Base-by-base conservation (phyloP, 1,140 invertebrate genomes). In the Sitodiplosis mosellana region DNA sequence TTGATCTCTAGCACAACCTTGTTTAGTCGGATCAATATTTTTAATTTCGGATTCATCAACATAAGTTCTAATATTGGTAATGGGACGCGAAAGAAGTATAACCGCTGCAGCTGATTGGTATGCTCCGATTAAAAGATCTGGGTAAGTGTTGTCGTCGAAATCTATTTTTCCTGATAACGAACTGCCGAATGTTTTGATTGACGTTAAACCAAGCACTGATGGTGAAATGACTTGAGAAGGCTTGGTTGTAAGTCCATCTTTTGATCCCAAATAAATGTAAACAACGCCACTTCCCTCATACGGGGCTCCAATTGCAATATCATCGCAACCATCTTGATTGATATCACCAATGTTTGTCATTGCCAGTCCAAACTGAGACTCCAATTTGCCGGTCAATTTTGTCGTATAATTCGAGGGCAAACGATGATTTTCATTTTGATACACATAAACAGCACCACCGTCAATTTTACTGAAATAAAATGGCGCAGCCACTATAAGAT, bases 381-480 rank as follows among this genome's bases (percentile, higher is more conserved):
- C 82, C 38, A 69, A 59, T 45, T 77, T 74, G 2, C 84, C 83
- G 10, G 75, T 77, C 6, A 87, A 55, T 59, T 73, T 76, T n/a
- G 75, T 53, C 15, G 71, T 75, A 7, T 81, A 64, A 53, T 71
- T 69, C 37, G 69, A 51, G 33, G 71, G 68, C 45, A 69, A 51
- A 47, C 67, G 65, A 49, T 72, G 66, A 40, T 67, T 58, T 44
- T 66, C 53, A 58, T 87, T 81, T 57, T 86, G 66, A 59, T 88
- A 96, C 22, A 95, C 66, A 55, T 94, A 95, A 17, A 93, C 86
- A 3, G 90, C 87, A 22, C 92, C 92, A 34, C 88, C 91, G 40
- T 74, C 68, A 21, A 75, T 75, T 52, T 77, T 77, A 8, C 72
- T 73, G 59, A 90, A 93, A 59, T 88, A 93, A 65, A 93, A 90